phyloP scores from a whole-genome alignment of 2,113 vertebrate species.

The Pangasianodon gigas region DNA sequence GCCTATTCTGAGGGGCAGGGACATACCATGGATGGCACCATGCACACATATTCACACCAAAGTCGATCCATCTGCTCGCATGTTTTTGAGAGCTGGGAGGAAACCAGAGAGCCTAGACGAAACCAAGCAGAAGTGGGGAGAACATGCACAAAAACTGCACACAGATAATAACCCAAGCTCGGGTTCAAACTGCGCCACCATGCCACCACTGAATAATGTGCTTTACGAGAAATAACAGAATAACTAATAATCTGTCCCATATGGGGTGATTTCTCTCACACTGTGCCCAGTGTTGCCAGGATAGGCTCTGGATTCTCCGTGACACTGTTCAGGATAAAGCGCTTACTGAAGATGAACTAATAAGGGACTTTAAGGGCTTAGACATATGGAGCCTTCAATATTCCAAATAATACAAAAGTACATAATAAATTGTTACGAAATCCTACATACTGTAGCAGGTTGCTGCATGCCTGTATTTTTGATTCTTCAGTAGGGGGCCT shows the following conservation, averaged over 20 bases:
- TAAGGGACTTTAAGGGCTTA: background rate
- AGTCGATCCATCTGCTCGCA: background rate
- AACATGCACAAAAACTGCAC: background rate
- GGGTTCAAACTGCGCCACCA: background rate
- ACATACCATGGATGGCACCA: background rate
- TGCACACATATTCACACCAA: background rate
- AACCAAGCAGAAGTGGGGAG: background rate
- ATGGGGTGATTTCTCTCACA: background rate
- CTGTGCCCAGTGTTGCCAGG: background rate
- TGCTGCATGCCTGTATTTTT: background rate
- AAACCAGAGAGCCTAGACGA: background rate
- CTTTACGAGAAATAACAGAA: background rate
- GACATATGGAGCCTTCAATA: background rate
- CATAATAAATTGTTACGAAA: background rate
- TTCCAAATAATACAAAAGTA: background rate
- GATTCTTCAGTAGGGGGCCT: background rate
- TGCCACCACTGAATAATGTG: background rate
- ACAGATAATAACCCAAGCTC: background rate
- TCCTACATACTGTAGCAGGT: background rate
- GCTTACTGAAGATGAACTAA: background rate
- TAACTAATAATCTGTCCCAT: background rate
- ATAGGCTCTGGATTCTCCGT: background rate
- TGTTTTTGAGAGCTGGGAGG: background rate
- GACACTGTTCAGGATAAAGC: background rate
- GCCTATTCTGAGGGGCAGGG: background rate